Conservation (phyloP, 2,888 invertebrate genomes). For the Patella depressa region DNA sequence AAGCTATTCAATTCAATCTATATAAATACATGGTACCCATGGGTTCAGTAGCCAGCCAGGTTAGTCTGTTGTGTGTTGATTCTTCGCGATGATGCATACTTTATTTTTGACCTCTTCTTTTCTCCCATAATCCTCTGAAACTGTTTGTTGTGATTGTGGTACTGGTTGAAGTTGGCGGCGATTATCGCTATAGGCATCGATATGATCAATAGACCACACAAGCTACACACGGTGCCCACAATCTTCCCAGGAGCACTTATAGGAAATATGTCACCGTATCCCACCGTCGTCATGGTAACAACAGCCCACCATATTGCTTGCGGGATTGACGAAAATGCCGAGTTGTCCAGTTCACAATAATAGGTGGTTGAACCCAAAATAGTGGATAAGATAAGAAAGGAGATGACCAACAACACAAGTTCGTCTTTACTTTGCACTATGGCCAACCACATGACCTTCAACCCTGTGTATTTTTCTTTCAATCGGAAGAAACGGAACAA, state of each 20-base stretch:
- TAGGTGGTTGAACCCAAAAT: conserved; percentile 17
- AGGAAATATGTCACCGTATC: conserved; percentile 21
- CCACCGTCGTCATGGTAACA: conserved; percentile 23
- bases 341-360: conserved; percentile 13
- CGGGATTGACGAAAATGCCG: conserved; percentile 15
- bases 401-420: conserved; percentile 13
- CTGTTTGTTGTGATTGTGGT: conserved; percentile 1
- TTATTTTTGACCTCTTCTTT: not conserved
- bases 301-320: conserved; percentile 23
- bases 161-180: conserved; percentile 14
- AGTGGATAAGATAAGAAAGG: not conserved
- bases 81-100: too few relatives aligned
- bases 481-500: conserved; percentile 18
- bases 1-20: too few relatives aligned
- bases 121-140: not conserved
- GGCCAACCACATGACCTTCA: conserved; percentile 12
- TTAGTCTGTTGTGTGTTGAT: too few relatives aligned
- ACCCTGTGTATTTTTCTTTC: conserved; percentile 10
- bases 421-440: conserved; percentile 13
- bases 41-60: too few relatives aligned
- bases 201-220: conserved; percentile 10
- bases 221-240: conserved; percentile 13
- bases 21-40: too few relatives aligned
- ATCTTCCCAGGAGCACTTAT: not conserved
- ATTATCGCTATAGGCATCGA: conserved; percentile 18